Evolutionary conservation across 2,113 vertebrate species (phyloP).

Genomic region (Donacobius atricapilla): DNA sequence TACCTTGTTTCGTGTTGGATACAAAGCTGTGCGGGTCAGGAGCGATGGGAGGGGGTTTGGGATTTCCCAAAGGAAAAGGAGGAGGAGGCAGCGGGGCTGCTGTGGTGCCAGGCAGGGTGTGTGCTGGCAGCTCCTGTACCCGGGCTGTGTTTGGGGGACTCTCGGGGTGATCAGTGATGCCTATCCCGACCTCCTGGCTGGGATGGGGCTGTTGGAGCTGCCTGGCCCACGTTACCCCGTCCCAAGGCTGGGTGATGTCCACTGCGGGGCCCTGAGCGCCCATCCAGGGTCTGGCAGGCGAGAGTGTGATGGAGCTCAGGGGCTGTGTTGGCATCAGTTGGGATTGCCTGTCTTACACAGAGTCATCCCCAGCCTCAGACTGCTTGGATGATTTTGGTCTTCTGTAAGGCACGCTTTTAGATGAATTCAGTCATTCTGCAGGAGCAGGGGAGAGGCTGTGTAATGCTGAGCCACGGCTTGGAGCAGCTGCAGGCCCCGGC

Average conservation of each 20-base stretch:
- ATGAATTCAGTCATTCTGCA: not conserved
- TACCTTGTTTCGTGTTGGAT: not conserved
- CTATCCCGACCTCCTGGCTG: not conserved
- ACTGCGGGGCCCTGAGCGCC: accelerated
- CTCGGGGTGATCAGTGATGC: not conserved
- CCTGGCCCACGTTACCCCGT: accelerated
- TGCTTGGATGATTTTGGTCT: not conserved
- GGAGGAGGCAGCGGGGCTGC: not conserved
- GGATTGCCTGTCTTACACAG: not conserved
- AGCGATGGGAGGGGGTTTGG: not conserved
- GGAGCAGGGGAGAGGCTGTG: not conserved
- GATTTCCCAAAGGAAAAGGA: too few relatives aligned
- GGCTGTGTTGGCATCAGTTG: accelerated
- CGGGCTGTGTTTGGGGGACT: accelerated
- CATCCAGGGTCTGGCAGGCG: accelerated
- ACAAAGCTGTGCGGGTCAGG: accelerated
- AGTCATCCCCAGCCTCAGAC: not conserved
- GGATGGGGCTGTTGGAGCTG: not conserved
- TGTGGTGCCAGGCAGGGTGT: accelerated
- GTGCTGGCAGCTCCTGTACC: not conserved
- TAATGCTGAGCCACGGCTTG: not conserved
- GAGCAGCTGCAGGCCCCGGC: not conserved
- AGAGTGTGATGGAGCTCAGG: accelerated
- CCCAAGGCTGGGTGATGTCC: accelerated
- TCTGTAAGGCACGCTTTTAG: accelerated